A percentile compares a stretch with the other conserved stretches of the same genome.
These are phyloP conservation scores for Drosophila diplacantha DNA, from an alignment of 2,888 invertebrate species.

Conservation along the genomic window DNA sequence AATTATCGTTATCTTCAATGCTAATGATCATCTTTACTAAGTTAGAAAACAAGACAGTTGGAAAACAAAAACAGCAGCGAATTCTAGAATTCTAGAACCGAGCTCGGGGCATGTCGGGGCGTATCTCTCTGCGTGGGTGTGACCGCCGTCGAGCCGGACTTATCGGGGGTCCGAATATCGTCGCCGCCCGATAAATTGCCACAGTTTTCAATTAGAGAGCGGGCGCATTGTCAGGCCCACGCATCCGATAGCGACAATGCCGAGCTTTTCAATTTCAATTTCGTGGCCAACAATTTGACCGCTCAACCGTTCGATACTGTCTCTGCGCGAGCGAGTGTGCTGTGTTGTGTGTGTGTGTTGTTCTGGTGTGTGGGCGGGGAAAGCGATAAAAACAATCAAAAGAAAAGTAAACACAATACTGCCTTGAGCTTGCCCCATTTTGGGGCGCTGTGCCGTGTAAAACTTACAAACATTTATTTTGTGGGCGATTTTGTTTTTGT, in stretches of 20 bases:
- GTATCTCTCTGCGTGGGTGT: constrained; percentile 29
- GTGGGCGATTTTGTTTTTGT: constrained; percentile 41
- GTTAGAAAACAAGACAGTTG: constrained; percentile 56
- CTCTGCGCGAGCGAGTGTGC: constrained; percentile 22
- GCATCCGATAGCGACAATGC: constrained; percentile 23
- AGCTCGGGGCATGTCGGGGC: constrained; percentile 23
- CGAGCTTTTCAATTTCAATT: constrained; percentile 25
- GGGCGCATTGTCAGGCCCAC: constrained; percentile 15
- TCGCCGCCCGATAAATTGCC: constrained; percentile 6
- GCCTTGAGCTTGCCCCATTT: constrained; percentile 60
- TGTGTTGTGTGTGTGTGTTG: constrained; percentile 20
- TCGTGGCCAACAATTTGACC: constrained; percentile 26
- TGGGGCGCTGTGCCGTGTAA: constrained; percentile 57
- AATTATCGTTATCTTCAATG: constrained; percentile 69
- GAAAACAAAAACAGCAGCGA: constrained; percentile 64
- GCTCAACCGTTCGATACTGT: constrained; percentile 34
- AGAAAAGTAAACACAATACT: constrained; percentile 61
- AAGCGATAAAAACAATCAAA: constrained; percentile 55
- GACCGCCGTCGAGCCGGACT: constrained; percentile 15
- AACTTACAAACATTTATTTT: constrained; percentile 61
- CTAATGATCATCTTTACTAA: constrained; percentile 63
- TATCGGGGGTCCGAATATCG: constrained; percentile 6
- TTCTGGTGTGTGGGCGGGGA: constrained; percentile 26
- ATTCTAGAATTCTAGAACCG: constrained; percentile 21
- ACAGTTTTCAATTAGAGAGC: constrained; percentile 28